phyloP scores from a whole-genome alignment of 2,797 vertebrate species.

The Platalea minor region DNA sequence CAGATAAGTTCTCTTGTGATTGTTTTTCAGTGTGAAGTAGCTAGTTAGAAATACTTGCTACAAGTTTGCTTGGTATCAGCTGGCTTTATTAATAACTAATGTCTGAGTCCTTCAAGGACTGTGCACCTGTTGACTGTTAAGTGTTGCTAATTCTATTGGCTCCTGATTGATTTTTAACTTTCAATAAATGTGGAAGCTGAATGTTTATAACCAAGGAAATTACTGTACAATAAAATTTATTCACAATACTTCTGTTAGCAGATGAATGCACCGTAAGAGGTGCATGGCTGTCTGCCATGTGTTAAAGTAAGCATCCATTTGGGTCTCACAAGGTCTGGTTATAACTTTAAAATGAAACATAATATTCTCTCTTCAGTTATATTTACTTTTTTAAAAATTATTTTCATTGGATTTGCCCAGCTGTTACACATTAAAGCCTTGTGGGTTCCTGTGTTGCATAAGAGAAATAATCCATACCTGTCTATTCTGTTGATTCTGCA shows the following conservation, averaged over 20 bases:
- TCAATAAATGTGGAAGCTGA: not conserved
- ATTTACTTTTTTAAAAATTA: not conserved
- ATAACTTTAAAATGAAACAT: not conserved
- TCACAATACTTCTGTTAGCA: not conserved
- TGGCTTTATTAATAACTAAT: not conserved
- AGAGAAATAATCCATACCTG: not conserved
- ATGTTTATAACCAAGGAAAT: not conserved
- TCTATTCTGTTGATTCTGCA: not conserved
- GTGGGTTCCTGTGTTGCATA: not conserved
- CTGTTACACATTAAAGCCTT: not conserved
- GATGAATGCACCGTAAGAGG: not conserved
- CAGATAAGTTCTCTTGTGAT: not conserved
- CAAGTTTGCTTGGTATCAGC: not conserved
- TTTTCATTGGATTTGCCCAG: not conserved
- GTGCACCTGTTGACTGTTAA: not conserved
- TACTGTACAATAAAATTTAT: not conserved
- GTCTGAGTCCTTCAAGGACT: not conserved
- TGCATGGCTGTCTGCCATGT: not conserved
- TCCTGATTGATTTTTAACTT: not conserved
- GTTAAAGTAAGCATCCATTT: not conserved
- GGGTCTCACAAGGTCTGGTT: not conserved
- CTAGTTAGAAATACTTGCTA: not conserved
- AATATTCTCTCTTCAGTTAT: not conserved
- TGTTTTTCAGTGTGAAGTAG: not conserved
- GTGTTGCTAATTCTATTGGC: not conserved